Evolutionary conservation across 92 coral and sea anemone genomes (phyloP), one percentile per base, ranked within the genome.

Genomic region (Zoanthus gigantus): DNA sequence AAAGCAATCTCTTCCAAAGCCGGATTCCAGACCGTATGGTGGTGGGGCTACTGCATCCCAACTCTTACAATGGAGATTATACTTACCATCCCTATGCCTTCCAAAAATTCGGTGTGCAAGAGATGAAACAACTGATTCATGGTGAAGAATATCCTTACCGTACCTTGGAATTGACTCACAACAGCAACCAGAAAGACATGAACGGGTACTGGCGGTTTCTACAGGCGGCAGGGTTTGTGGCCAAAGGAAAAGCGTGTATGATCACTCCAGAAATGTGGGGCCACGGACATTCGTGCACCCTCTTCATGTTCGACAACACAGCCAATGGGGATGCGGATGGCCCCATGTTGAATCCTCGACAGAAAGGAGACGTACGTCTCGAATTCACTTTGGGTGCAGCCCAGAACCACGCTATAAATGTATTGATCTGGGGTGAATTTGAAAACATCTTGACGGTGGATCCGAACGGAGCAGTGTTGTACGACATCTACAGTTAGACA

Each of bases 241-340:
- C 52, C 13, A 85, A 85, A 56, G 46, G 32, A 3, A 7, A 54
- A 44, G 7, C 71, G 6, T 9, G 54, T 11, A 85, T 85, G 82
- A 60, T 85, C 44, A 60, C 1, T 2, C 37, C 74, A 28, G 74
- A 57, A 0, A 72, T 58, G n/a, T 84, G 88, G 80, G 88, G 88
- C 2, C 31, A 61, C 0, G 71, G 11, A 9, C 9, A 63, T 6
- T 16, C 46, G 34, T 84, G 77, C 11, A 47, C 69, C 4, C 16
- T 63, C 42, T 15, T n/a, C 67, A 44, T 83, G 78, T 83, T 68
- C 9, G 37, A 83, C 87, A 83, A 83, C 68, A 46, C 52, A 18
- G 44, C 68, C 31, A 52, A 16, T 3, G 78, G 71, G 2, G 28
- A 18, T 0, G 28, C 78, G 4, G 78, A 83, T 53, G 77, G 78